Evolutionary conservation across 2,113 vertebrate species (phyloP).

Genomic region (Murina feae): DNA sequence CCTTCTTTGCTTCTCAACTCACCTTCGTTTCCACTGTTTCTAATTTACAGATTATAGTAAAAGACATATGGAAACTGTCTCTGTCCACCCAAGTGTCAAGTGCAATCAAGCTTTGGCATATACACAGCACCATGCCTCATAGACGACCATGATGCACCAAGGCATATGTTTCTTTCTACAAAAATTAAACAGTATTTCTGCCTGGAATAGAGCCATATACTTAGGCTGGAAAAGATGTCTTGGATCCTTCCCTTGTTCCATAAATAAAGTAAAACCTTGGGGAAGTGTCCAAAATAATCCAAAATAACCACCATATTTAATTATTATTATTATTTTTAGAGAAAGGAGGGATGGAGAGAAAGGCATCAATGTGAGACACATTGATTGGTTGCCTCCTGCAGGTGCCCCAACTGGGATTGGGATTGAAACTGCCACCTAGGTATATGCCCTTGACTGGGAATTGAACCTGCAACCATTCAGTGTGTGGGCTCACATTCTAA

Average conservation of each 20-base stretch:
- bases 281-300: background rate
- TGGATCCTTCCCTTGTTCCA: background rate
- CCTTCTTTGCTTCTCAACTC: background rate
- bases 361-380: too few species aligned
- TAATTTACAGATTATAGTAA: background rate
- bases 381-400: too few species aligned
- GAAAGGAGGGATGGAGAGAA: too few species aligned
- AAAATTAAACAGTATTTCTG: background rate
- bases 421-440: too few species aligned
- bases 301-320: background rate
- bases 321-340: background rate
- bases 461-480: too few species aligned
- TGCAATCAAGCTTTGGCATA: background rate
- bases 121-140: background rate
- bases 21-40: background rate
- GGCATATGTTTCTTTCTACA: background rate
- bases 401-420: too few species aligned
- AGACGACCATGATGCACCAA: background rate
- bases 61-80: background rate
- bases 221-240: background rate
- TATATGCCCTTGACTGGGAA: too few species aligned
- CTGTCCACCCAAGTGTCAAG: background rate
- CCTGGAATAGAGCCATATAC: background rate
- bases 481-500: too few species aligned
- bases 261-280: background rate